Conservation (phyloP, 2,888 invertebrate species). For the Ptilodon capucinus region DNA sequence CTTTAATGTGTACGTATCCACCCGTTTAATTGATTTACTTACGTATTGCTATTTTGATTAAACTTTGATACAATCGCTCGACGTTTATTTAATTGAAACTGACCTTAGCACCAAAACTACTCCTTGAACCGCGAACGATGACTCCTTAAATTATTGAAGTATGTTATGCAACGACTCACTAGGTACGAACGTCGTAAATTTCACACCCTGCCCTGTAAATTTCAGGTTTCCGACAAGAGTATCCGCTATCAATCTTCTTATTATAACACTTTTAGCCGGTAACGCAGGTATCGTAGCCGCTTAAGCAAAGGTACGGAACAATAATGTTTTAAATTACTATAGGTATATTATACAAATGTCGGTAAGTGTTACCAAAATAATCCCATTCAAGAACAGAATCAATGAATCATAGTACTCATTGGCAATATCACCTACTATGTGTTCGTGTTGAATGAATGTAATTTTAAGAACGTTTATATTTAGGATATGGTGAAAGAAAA, state of each 20-base stretch:
- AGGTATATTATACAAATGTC: neutral
- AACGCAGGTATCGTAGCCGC: constrained; percentile 7
- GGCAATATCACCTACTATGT: constrained; percentile 15
- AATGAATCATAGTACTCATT: constrained; percentile 20
- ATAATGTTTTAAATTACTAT: neutral
- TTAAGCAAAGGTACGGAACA: constrained; percentile 14
- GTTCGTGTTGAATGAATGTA: constrained; percentile 21
- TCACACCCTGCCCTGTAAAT: constrained; percentile 14
- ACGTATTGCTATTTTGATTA: no score
- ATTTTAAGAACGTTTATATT: neutral
- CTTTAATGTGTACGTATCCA: no score
- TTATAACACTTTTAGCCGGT: constrained; percentile 10
- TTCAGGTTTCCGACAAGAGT: constrained; percentile 31
- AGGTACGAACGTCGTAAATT: constrained; percentile 13
- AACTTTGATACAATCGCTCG: neutral
- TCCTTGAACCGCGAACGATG: neutral
- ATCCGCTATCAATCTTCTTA: constrained; percentile 38
- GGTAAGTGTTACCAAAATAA: constrained; percentile 24
- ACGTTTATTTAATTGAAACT: neutral
- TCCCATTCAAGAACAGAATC: constrained; percentile 21
- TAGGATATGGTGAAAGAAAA: neutral
- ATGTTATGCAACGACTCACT: constrained; percentile 1
- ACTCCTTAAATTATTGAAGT: neutral
- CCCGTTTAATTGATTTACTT: no score
- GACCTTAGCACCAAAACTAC: neutral